Evolutionary conservation across 2,888 invertebrate species (phyloP), one percentile per base, ranked within the genome.

Genomic region (Erebia palarica): DNA sequence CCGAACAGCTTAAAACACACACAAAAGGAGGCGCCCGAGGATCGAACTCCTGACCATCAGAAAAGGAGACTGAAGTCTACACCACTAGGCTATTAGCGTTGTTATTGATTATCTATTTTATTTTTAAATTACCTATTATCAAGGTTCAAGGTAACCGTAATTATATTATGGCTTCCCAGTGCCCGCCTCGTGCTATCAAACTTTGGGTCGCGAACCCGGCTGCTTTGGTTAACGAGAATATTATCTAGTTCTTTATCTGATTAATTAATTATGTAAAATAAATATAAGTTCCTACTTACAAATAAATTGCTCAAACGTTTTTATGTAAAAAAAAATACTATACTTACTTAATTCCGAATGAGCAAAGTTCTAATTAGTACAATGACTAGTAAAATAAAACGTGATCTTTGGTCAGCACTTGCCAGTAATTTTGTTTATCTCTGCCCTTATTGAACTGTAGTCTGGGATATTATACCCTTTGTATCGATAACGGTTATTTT

Each of bases 401-500:
- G 18, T n/a, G 59, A 71, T 67, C 67, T 69, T 69, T 69, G 66
- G 36, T 58, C 64, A 67, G 14, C 36, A 18, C 53, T 14, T 63
- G 47, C 9, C 21, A 63, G 47, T 65, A 5, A 66, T 66, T 65
- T 65, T 55, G 65, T 61, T 59, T 69, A 69, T 65, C 65, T 21
- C 51, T 47, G 61, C 42, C 72, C 66, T 69, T 27, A 1, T 57
- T 70, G 64, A 70, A 51, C 69, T 67, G 44, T 59, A 55, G 58
- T 61, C 59, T 68, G 68, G 68, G 64, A 58, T 49, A 71, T 65
- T 49, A 71, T 65, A 68, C 60, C 71, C 69, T 64, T 71, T 71
- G 16, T 72, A 72, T 69, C 72, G 36, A 55, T 55, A 47, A n/a
- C 64, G 16, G 72, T 69, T 70, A 76, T 75, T 74, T 71, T 69